Evolutionary conservation across 2,888 invertebrate species (phyloP).

Genomic region (Epistrophe grossulariae): DNA sequence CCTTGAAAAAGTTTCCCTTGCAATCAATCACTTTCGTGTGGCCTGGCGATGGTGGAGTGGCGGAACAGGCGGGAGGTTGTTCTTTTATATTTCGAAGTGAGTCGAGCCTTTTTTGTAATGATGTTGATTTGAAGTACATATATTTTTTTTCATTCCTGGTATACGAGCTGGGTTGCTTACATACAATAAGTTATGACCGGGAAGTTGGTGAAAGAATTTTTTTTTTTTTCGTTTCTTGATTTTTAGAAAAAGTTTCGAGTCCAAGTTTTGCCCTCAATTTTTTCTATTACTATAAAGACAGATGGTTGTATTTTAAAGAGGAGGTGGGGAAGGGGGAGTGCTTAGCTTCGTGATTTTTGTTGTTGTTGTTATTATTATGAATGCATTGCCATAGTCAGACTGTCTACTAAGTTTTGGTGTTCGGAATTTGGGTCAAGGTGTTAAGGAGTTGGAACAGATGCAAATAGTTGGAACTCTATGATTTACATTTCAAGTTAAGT

Average conservation of each 20-base stretch:
- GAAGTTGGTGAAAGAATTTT: conserved; percentile 54
- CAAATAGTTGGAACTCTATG: conserved; percentile 14
- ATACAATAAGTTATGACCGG: conserved; percentile 47
- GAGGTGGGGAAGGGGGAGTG: not conserved
- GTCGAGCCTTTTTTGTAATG: conserved; percentile 65
- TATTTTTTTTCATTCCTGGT: conserved; percentile 29
- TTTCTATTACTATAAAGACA: conserved; percentile 32
- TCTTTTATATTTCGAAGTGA: conserved; percentile 38
- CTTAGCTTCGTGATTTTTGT: not conserved
- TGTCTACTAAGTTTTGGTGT: conserved; percentile 66
- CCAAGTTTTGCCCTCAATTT: conserved; percentile 43
- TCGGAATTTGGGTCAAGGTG: conserved; percentile 64
- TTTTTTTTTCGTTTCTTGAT: not conserved
- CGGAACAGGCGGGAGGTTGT: not conserved
- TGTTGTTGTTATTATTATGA: conserved; percentile 5
- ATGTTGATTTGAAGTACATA: conserved; percentile 46
- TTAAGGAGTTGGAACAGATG: conserved; percentile 24
- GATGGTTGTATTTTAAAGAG: conserved; percentile 13
- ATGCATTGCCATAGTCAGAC: conserved; percentile 48
- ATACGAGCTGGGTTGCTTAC: conserved; percentile 16
- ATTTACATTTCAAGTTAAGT: conserved; percentile 4
- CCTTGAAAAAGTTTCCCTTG: conserved; percentile 76
- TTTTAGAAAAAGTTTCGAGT: conserved; percentile 39
- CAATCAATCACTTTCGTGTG: conserved; percentile 75
- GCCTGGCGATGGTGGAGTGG: conserved; percentile 27